Evolutionary conservation across 2,888 invertebrate species (phyloP), one percentile per base, ranked within the genome.

Genomic region (Galerucella nymphaeae): DNA sequence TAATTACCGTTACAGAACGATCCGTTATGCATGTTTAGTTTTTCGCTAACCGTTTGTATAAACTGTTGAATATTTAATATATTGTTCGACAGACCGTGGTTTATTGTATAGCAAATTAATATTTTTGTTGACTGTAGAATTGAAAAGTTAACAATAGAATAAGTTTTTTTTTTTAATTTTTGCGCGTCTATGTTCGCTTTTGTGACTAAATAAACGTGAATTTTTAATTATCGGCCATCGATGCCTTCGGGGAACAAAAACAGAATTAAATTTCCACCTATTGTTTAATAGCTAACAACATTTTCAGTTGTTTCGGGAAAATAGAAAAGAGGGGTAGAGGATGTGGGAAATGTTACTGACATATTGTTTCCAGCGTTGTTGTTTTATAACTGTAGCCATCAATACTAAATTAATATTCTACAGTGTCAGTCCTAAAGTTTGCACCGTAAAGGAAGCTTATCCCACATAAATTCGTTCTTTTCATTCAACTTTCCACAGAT

Each of bases 151-250:
- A 81, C 81, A 81, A 81, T 79, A 79, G 78, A 81, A 78, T 76
- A 80, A 79, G 79, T 80, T 82, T 81, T 80, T 77, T 80, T 82
- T 81, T 80, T 77, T 79, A 79, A 80, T 81, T 81, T 81, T 80
- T 63, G 63, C 45, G 75, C 70, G 74, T 75, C 65, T 70, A 45
- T 64, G 66, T 69, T 45, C 55, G 70, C 70, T 64, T 75, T 75
- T 75, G 75, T 71, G 83, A 82, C 84, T 83, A 84, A 85, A 84
- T 84, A 83, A 84, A 84, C 83, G 83, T 85, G 81, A 83, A 85
- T 85, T 85, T 85, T 85, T 85, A 84, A 85, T 85, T 83, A 84
- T 83, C 81, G 83, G 79, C 82, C 82, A 84, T 83, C 82, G 83
- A 82, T 83, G 83, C 82, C 84, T 83, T 82, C 79, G 76, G 84